These are phyloP conservation scores for Ophion costatus DNA, from an alignment of 2,888 invertebrate genomes.

Conservation along the genomic window DNA sequence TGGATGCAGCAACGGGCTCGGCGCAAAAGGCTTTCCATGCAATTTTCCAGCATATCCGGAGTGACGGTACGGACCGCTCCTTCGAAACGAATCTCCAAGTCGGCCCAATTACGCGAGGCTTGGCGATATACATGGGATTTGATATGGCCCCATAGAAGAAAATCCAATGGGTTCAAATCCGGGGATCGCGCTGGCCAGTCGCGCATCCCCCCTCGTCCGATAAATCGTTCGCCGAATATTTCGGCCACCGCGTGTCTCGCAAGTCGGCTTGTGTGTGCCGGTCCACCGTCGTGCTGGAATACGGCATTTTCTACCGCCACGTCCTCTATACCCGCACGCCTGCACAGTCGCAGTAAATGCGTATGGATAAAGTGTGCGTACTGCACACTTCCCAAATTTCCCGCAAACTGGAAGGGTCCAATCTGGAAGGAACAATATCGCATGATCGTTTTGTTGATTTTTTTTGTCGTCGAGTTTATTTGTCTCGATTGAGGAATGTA, in stretches of 20 bases:
- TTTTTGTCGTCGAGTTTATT: too few relatives aligned
- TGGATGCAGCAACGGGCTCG: too few relatives aligned
- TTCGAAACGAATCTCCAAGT: slow-evolving; percentile 21
- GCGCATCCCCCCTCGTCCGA: slow-evolving; percentile 6
- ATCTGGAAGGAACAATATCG: neutral
- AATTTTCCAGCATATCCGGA: slow-evolving; percentile 21
- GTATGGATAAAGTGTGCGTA: neutral
- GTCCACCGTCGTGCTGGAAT: slow-evolving; percentile 24
- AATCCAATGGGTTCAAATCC: slow-evolving; percentile 26
- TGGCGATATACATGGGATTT: slow-evolving; percentile 7
- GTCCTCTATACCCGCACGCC: neutral
- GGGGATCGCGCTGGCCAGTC: slow-evolving; percentile 28
- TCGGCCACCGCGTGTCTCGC: neutral
- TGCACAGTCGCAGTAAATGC: neutral
- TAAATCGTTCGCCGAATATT: neutral
- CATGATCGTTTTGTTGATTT: too few relatives aligned
- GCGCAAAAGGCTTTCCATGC: neutral
- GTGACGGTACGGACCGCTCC: neutral
- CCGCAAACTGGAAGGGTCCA: neutral
- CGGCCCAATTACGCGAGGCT: neutral
- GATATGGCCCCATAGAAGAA: slow-evolving; percentile 12
- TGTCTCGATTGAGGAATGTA: too few relatives aligned
- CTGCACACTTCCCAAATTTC: neutral
- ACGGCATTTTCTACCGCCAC: neutral
- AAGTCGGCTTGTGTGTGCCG: neutral